Evolutionary conservation across 2,113 vertebrate species (phyloP).

Genomic region (Gila orcuttii): DNA sequence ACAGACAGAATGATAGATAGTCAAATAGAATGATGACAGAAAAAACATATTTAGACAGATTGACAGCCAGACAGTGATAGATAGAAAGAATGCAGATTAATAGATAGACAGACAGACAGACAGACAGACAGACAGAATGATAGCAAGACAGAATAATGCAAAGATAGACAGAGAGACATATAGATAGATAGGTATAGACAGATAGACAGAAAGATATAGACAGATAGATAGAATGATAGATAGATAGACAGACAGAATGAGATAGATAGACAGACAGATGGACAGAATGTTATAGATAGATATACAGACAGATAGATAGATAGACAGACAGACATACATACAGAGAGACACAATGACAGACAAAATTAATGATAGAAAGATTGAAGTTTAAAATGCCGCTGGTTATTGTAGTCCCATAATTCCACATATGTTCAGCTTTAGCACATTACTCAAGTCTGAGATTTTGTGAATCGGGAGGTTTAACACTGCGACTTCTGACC

Average conservation of each 20-base stretch:
- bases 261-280: background rate
- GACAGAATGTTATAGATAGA: background rate
- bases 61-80: background rate
- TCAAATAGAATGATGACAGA: background rate
- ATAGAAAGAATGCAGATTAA: background rate
- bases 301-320: background rate
- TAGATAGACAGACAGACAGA: background rate
- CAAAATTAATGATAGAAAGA: background rate
- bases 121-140: background rate
- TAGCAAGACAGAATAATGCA: too few relatives aligned
- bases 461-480: background rate
- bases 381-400: background rate
- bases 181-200: background rate
- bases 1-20: background rate
- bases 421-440: slow-evolving; percentile 7
- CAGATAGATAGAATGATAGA: background rate
- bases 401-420: background rate
- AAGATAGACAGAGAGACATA: background rate
- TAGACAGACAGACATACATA: background rate
- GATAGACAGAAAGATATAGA: too few relatives aligned
- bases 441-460: background rate
- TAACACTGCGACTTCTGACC: slow-evolving; percentile 9
- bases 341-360: background rate
- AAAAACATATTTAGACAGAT: background rate
- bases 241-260: background rate